Base-by-base conservation (phyloP, 1,140 invertebrate species). In the Drosophila littoralis region DNA sequence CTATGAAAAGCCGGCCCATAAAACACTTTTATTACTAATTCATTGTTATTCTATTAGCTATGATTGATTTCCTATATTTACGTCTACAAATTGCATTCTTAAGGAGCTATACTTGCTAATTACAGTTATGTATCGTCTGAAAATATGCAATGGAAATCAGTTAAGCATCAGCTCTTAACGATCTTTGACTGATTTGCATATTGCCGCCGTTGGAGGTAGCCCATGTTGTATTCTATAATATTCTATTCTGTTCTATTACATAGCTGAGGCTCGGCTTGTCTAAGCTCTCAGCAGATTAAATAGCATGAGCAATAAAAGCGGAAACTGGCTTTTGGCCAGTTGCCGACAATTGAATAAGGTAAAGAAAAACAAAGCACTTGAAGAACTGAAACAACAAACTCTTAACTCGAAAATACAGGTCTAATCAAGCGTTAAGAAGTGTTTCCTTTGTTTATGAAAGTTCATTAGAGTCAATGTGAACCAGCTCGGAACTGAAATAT, bases 241-340 rank as follows among this genome's bases (percentile, higher is more conserved):
- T 28, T 28, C 22, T 28, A 28, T 28, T 28, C 4, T 43, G 54
- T 32, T 61, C 17, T 15, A 69, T 33, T n/a, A 9, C 46, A 59
- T 15, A 69, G 65, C 55, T 61, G 57, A 68, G 65, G 50, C 12
- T 32, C 69, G 66, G 73, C 64, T 81, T 81, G 68, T 36, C 60
- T 58, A 58, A 71, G 66, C 59, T 64, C 73, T 81, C 58, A 79
- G 51, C 70, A 79, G 35, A 66, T 59, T 60, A 78, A 75, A 48
- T 43, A 78, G 60, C 82, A 70, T 79, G 76, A 68, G 66, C 66
- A 58, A 58, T 48, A 57, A 69, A 55, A 73, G 65, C 83, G 83
- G 82, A 88, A 86, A 60, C 68, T 32, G 12, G 55, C 64, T 57
- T 76, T 65, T 68, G 68, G 43, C 52, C 63, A 50, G 42, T 42